Base-by-base conservation (phyloP, 2,797 vertebrate species). In the Esox masquinongy region DNA sequence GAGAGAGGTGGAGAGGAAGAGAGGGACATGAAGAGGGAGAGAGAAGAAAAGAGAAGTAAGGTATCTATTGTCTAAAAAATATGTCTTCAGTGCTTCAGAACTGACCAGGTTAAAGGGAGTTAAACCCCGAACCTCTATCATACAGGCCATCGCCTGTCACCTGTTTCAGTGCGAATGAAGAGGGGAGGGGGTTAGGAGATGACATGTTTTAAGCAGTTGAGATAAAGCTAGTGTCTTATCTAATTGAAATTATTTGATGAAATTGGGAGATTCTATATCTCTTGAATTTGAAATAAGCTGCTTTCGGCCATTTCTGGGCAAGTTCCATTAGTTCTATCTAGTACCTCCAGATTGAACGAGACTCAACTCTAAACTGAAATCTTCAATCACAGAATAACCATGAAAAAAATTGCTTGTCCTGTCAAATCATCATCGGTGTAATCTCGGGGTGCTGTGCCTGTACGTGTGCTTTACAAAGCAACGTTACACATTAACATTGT, bases 211-310 rank as follows among this genome's bases (percentile, higher is more conserved):
- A 22, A 56, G 53, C n/a, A 22, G n/a, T 56, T 22, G 19, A 56
- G 51, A 56, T 22, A 56, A n/a, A 56, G 19, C 53, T 56, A 73
- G 34, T 72, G 64, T 76, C 74, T 85, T 77, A 86, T 63, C 59
- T 15, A 63, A 12, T 87, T 78, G 72, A 12, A 15, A 76, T 77
- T 72, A 87, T 82, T 81, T 88, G 83, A 89, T 85, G 82, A 24
- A 64, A 77, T 77, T 4, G 64, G 76, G 83, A 87, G 83, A 88
- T 56, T 67, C 80, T 84, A 89, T 81, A 82, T 79, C 72, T 50
- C 73, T 77, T 61, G 79, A 85, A 75, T 85, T 87, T 83, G 72
- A 77, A 80, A 88, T 85, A 67, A 74, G 68, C 70, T 81, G 82
- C 83, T 88, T 88, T 83, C 74, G 79, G 83, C n/a, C n/a, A 50